These are phyloP conservation scores for Nymphalis io DNA, from an alignment of 1,140 invertebrate species.

Conservation along the genomic window DNA sequence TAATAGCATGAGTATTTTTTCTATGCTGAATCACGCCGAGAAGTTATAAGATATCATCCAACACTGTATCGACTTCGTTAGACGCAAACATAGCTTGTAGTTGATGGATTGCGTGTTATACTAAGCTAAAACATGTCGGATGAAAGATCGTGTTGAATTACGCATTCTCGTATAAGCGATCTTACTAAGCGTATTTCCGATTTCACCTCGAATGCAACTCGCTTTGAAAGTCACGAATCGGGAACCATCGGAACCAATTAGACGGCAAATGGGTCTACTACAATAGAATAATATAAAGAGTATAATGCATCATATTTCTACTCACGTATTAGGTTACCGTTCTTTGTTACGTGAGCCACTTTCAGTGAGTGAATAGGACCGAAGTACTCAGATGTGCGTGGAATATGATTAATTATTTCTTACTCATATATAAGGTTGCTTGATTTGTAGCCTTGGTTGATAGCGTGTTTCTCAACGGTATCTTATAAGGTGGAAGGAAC, in stretches of 20 bases:
- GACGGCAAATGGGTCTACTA: conserved; percentile 61
- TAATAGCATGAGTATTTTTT: not conserved
- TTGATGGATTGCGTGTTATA: conserved; percentile 31
- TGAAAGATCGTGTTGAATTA: conserved; percentile 43
- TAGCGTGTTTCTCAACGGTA: conserved; percentile 31
- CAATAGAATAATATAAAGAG: conserved; percentile 70
- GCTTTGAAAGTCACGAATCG: conserved; percentile 32
- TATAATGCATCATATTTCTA: conserved; percentile 73
- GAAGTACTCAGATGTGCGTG: conserved; percentile 66
- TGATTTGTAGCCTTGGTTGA: conserved; percentile 32
- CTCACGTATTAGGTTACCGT: conserved; percentile 77
- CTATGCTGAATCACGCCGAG: conserved; percentile 17
- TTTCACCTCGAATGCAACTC: conserved; percentile 51
- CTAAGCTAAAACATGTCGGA: conserved; percentile 25
- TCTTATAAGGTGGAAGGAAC: conserved; percentile 27
- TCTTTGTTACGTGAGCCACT: conserved; percentile 78
- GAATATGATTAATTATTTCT: conserved; percentile 76
- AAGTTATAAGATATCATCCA: conserved; percentile 14
- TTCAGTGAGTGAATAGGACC: conserved; percentile 74
- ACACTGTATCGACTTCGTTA: conserved; percentile 22
- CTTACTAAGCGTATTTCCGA: conserved; percentile 27
- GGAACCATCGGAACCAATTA: conserved; percentile 69
- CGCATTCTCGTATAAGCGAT: conserved; percentile 20
- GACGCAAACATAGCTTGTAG: conserved; percentile 2
- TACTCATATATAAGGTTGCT: conserved; percentile 59